A percentile compares a stretch with the other conserved stretches of the same genome.
These are phyloP conservation scores for Nebria salina DNA, from an alignment of 2,888 invertebrate species.

Conservation along the genomic window DNA sequence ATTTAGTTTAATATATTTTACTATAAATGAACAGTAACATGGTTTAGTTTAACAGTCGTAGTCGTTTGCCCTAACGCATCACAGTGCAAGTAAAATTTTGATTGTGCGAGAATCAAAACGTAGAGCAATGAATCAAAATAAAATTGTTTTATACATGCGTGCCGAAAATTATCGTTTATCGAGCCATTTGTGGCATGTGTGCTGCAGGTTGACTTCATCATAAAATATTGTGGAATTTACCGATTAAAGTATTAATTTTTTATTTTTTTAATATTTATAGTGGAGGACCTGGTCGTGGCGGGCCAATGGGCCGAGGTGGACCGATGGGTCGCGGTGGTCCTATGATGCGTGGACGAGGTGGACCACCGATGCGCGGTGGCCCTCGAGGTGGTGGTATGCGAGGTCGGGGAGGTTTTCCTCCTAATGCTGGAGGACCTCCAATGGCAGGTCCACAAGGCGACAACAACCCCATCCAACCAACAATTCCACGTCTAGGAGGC, in stretches of 20 bases:
- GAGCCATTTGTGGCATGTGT: too few relatives aligned
- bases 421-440: slow-evolving; percentile 49
- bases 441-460: slow-evolving; percentile 46
- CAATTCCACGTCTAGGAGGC: slow-evolving; percentile 47
- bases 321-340: slow-evolving; percentile 47
- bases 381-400: slow-evolving; percentile 50
- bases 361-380: slow-evolving; percentile 48
- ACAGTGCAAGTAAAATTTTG: too few relatives aligned
- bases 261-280: slow-evolving; percentile 18
- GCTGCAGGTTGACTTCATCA: too few relatives aligned
- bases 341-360: slow-evolving; percentile 49
- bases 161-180: too few relatives aligned
- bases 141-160: too few relatives aligned
- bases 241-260: not conserved
- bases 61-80: too few relatives aligned
- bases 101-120: too few relatives aligned
- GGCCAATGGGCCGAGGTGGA: slow-evolving; percentile 47
- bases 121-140: too few relatives aligned
- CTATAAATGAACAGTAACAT: too few relatives aligned
- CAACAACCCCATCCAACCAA: slow-evolving; percentile 8
- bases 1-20: too few relatives aligned
- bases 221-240: not conserved
- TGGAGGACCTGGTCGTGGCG: slow-evolving; percentile 40
- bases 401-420: slow-evolving; percentile 49
- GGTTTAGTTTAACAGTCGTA: too few relatives aligned